Evolutionary conservation across 2,113 vertebrate genomes (phyloP), one percentile per base, ranked within the genome.

Genomic region (Atractosteus spatula): DNA sequence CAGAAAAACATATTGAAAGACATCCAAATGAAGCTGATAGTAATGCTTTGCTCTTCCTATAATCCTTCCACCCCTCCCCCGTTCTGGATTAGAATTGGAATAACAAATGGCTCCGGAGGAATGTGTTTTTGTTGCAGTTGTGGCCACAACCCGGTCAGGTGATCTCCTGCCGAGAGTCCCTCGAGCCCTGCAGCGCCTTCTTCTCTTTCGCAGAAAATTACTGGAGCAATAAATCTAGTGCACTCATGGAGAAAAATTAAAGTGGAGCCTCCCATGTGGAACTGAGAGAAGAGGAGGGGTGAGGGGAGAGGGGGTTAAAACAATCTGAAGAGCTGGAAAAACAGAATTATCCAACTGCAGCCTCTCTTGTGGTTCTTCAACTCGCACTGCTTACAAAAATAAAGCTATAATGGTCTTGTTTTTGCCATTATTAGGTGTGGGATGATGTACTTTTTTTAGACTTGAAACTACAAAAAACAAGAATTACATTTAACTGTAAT

Each of bases 201-300:
- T 66, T 73, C 65, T 67, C 69, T 84, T 83, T 83, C 78, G 62
- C 76, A 82, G 79, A 88, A 78, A 83, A 80, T 84, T 85, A 82
- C 80, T 85, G 78, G 81, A 88, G 81, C 82, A 86, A 84, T 89
- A 88, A 88, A 86, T 83, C 72, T 81, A 81, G 76, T 77, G 77
- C 77, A 79, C 71, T 86, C 84, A 78, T 73, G 79, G 79, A 83
- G 79, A 82, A 87, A 90, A 90, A 87, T 77, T 82, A 80, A 89
- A 79, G 74, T 76, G 78, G 80, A 75, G 71, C 45, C 80, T 83
- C 79, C 83, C 85, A 79, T 65, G 86, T 85, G 71, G 80, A 57
- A 71, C 62, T 62, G 68, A 45, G 67, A 76, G 44, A 78, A 55
- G 13, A 29, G 45, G 54, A 55, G 72, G 55, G 41, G 68, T 63